Base-by-base conservation (phyloP, 2,797 vertebrate genomes). In the Odontamblyopus rebecca region DNA sequence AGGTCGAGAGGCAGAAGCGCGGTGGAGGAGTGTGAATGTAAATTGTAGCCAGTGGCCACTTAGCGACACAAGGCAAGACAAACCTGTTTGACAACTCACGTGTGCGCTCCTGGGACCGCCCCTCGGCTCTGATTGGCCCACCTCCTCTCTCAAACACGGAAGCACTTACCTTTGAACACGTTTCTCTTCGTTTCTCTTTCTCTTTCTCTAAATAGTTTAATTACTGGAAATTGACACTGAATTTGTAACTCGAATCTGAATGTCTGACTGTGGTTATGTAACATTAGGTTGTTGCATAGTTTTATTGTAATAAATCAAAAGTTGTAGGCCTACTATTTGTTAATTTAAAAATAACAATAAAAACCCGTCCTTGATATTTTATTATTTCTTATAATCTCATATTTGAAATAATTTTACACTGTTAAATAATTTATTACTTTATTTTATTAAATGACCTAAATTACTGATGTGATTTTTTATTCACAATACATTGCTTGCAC, bases 1-100 rank as follows among this genome's bases (percentile, higher is more conserved):
- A 18, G 11, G 54, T 68, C 6, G 59, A 18, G 69, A 18, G 27
- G 13, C 63, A 30, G n/a, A 35, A 60, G 6, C 27, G 13, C 27
- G 57, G 57, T 30, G 27, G 18, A 9, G 5, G 18, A 19, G 15
- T 2, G 13, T 61, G 60, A 4, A n/a, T 12, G 30, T 19, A 61
- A 29, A 77, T 77, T 60, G 71, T 81, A 68, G 69, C 38, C 27
- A 9, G 19, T 12, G 29, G 30, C 8, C 74, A 73, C 68, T 73
- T 56, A 35, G 27, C 27, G 59, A 30, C 27, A 61, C 73, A 76
- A 18, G 27, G n/a, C 73, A 78, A 79, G 86, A 82, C 76, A 74
- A 92, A 93, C 92, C 91, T 91, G 92, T 91, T 77, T 83, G 84
- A 92, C 90, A 83, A 88, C 83, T 89, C 83, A 64, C 67, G 81